Evolutionary conservation across 2,888 invertebrate genomes (phyloP), one percentile per base, ranked within the genome.

Genomic region (Pachycephus smyrnensis): DNA sequence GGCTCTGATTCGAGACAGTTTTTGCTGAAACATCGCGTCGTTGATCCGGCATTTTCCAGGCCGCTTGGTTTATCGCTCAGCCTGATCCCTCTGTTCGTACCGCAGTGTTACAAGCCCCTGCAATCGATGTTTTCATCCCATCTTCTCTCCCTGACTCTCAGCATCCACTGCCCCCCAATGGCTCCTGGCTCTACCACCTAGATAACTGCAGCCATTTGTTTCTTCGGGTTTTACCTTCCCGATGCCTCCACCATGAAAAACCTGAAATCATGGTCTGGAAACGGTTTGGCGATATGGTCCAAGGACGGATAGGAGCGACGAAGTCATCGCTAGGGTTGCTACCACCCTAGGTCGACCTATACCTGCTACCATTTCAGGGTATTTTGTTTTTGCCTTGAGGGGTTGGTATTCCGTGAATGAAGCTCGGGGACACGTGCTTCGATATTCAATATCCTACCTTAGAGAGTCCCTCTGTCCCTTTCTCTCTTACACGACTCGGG

Each of bases 1-100:
- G 83, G 80, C 84, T 84, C 84, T 82, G 88, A 88, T 89, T 88
- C 87, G 84, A 87, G 87, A 86, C 87, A 88, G 86, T 89, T 89
- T 90, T 90, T 88, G 89, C 89, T 88, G 88, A 89, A 89, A 89
- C 89, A 89, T 87, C 87, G 87, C 85, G 86, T 83, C 86, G 85
- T 88, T 90, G 90, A 90, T 90, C 90, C 89, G 84, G 87, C 86
- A 90, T 90, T 90, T 90, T 90, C 90, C 90, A 88, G 89, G 86
- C 89, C 86, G 89, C 89, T 89, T 89, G 89, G 84, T 89, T 90
- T 89, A 89, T 89, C 88, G 86, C 85, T 87, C 83, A 85, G 85
- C 86, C 84, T 88, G 86, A 88, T 88, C 88, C 87, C 86, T 84
- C 84, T 84, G 89, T 89, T 89, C 89, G 86, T 89, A 87, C 89